Percentiles rank a stretch among this genome's conserved stretches.
These are phyloP conservation scores for Eulemur rubriventer DNA, from an alignment of 2,797 vertebrate species.

Conservation along the genomic window DNA sequence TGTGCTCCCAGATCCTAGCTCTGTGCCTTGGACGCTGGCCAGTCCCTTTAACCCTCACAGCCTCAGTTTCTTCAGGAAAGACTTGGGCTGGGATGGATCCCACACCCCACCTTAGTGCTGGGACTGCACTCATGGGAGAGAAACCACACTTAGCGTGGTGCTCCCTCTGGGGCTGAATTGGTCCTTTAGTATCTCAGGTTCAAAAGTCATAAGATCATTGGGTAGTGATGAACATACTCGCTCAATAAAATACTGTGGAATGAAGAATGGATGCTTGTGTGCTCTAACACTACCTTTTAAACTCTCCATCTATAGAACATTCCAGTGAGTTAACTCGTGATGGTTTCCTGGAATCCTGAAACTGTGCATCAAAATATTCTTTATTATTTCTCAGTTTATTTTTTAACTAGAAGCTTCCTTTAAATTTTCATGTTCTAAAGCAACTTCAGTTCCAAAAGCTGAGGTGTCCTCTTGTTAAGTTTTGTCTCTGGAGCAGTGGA, in stretches of 20 bases:
- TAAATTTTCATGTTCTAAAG: background rate
- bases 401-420: background rate
- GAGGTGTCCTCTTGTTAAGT: background rate
- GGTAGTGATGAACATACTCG: background rate
- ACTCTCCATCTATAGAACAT: background rate
- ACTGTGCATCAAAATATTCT: background rate
- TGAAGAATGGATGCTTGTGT: background rate
- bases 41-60: background rate
- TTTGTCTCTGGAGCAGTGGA: background rate
- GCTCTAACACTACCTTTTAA: background rate
- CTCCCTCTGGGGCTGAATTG: background rate
- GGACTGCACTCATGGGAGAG: background rate
- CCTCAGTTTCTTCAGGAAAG: background rate
- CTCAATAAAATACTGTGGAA: background rate
- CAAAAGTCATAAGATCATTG: background rate
- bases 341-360: background rate
- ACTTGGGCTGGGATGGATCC: background rate
- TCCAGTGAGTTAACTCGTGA: background rate
- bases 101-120: background rate
- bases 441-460: background rate
- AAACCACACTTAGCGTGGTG: background rate
- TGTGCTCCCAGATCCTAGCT: background rate
- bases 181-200: background rate
- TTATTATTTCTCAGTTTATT: background rate
- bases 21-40: background rate